Evolutionary conservation across 2,797 vertebrate genomes (phyloP).

Genomic region (Thalassophryne amazonica): DNA sequence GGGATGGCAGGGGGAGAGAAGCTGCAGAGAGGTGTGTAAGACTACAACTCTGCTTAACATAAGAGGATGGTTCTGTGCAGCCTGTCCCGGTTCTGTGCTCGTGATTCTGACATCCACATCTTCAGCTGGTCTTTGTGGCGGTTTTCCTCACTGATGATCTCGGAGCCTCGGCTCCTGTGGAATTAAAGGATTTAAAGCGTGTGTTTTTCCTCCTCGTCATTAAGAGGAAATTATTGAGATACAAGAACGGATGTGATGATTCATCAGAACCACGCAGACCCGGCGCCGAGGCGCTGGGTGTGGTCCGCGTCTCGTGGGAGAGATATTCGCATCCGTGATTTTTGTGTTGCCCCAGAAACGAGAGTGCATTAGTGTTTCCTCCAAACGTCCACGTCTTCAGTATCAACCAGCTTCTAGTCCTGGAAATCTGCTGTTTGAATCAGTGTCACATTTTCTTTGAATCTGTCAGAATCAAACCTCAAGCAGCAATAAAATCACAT

Average conservation of each 20-base stretch:
- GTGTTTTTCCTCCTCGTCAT: background rate
- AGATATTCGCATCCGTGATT: conserved; percentile 2
- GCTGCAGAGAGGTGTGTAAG: too few relatives aligned
- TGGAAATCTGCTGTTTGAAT: background rate
- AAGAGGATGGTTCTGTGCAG: too few relatives aligned
- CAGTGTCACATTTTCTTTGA: too few relatives aligned
- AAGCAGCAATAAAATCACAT: too few relatives aligned
- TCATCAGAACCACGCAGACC: conserved; percentile 19
- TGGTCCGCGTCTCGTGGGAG: conserved; percentile 1
- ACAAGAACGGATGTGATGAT: conserved; percentile 18
- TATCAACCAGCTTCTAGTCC: conserved; percentile 8
- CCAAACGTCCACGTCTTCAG: conserved; percentile 1
- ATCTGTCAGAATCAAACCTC: too few relatives aligned
- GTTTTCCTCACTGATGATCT: too few relatives aligned
- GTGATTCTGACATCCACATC: too few relatives aligned
- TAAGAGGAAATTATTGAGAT: conserved; percentile 1
- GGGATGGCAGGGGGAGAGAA: too few relatives aligned
- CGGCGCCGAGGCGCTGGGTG: background rate
- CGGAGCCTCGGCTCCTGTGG: background rate
- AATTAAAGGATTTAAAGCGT: conserved; percentile 4
- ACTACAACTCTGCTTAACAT: too few relatives aligned
- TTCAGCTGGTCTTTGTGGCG: too few relatives aligned
- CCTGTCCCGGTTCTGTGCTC: too few relatives aligned
- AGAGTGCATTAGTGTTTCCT: background rate
- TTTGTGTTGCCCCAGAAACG: conserved; percentile 37